Conservation (phyloP, 2,113 vertebrate species). For the Oophaga pumilio region DNA sequence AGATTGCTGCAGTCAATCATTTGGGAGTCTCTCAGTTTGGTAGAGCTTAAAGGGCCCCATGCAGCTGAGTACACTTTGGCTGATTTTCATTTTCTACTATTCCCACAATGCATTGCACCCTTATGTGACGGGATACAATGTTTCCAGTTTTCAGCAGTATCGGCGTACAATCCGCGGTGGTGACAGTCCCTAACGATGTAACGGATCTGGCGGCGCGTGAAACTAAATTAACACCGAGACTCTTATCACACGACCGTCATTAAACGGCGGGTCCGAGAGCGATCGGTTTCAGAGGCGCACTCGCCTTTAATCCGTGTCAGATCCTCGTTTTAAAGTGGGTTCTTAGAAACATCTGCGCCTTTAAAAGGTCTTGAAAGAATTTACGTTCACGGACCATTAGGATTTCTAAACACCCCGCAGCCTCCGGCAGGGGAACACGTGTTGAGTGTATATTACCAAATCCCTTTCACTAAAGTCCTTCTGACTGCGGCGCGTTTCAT, state of each 20-base stretch:
- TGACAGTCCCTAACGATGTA: neutral
- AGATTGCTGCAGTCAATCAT: too few species aligned
- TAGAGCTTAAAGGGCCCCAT: too few species aligned
- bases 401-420: slow-evolving; percentile 83
- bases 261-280: slow-evolving; percentile 61
- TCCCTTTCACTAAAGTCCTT: slow-evolving; percentile 80
- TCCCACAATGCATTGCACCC: neutral
- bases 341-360: slow-evolving; percentile 81
- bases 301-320: slow-evolving; percentile 80
- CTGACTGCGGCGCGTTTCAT: slow-evolving; percentile 84
- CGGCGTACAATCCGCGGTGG: neutral
- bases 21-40: too few species aligned
- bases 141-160: neutral
- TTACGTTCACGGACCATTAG: slow-evolving; percentile 86
- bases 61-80: neutral
- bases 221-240: neutral
- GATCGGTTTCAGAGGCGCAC: slow-evolving; percentile 77
- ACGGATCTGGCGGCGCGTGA: neutral
- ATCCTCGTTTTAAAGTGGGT: slow-evolving; percentile 77
- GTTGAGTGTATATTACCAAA: slow-evolving; percentile 79
- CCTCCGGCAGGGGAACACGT: slow-evolving; percentile 80
- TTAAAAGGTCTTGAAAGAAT: slow-evolving; percentile 87
- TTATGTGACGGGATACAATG: neutral
- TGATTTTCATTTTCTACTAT: neutral
- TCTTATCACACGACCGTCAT: neutral